phyloP scores from a whole-genome alignment of 2,113 vertebrate genomes.

The Porphyrio hochstetteri region DNA sequence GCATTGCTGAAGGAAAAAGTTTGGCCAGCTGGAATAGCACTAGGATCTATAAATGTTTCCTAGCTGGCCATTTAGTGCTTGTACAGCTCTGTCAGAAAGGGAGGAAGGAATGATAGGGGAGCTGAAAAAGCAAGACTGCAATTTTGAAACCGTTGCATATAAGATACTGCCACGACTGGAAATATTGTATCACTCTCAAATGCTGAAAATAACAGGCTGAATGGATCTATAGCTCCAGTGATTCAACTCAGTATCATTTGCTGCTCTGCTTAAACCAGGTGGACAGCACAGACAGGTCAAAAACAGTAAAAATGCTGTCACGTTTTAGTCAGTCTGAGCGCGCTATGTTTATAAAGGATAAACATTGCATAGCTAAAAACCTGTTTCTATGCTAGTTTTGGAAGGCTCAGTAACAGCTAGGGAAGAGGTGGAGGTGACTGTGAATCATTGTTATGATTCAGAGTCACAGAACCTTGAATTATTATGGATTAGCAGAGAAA shows the following conservation, averaged over 20 bases:
- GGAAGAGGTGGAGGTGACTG: neutral
- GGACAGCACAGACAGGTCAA: neutral
- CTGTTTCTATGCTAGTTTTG: neutral
- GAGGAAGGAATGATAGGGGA: neutral
- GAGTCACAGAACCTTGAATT: neutral
- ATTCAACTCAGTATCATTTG: neutral
- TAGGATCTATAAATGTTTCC: neutral
- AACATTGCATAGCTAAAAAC: neutral
- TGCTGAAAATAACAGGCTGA: neutral
- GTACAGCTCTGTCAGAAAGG: neutral
- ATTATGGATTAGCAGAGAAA: neutral
- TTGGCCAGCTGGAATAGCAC: neutral
- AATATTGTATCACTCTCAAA: neutral
- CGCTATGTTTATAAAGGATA: neutral
- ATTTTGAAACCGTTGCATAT: neutral
- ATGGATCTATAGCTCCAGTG: neutral
- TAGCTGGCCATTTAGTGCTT: neutral
- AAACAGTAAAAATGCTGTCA: neutral
- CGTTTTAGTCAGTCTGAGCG: neutral
- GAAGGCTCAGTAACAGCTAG: neutral
- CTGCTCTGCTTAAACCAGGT: neutral
- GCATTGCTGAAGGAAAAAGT: neutral
- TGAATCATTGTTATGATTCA: neutral
- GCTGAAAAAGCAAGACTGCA: neutral
- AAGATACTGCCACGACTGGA: neutral